Conservation (phyloP, 2,888 invertebrate genomes). For the Eupithecia tripunctaria region DNA sequence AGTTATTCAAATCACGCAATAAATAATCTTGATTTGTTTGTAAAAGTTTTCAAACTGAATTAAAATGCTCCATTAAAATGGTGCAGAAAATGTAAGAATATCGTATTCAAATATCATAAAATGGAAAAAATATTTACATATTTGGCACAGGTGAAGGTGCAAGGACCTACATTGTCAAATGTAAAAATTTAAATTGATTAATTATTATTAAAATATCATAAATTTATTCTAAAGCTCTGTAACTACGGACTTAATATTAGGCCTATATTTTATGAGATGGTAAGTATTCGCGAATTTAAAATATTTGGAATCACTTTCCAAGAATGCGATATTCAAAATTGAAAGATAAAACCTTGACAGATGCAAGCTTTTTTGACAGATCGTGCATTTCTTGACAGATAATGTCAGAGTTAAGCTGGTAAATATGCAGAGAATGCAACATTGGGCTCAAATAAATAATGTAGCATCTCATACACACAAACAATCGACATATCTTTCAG, state of each 20-base stretch:
- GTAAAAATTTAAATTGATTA: conserved; percentile 55
- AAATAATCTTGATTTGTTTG: conserved; percentile 12
- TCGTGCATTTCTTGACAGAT: conserved; percentile 14
- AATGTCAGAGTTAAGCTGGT: conserved; percentile 8
- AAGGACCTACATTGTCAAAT: conserved; percentile 63
- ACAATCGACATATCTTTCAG: conserved; percentile 37
- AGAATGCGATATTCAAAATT: conserved; percentile 5
- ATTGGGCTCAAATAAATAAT: conserved; percentile 17
- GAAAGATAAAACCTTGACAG: neutral
- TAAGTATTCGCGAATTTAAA: conserved; percentile 44
- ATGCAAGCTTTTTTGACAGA: neutral
- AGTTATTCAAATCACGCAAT: neutral
- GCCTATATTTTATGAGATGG: conserved; percentile 62
- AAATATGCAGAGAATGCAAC: conserved; percentile 15
- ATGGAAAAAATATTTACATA: conserved; percentile 73
- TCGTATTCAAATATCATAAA: conserved; percentile 50
- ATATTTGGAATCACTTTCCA: conserved; percentile 11
- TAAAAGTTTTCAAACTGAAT: conserved; percentile 12
- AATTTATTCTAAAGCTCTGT: conserved; percentile 74
- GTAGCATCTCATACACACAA: conserved; percentile 15
- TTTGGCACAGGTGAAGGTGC: conserved; percentile 81
- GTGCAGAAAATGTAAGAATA: conserved; percentile 22
- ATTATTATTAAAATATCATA: conserved; percentile 65
- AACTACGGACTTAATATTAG: conserved; percentile 81
- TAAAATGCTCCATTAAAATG: conserved; percentile 14